phyloP scores from a whole-genome alignment of 2,113 vertebrate genomes.

The Prunella himalayana region DNA sequence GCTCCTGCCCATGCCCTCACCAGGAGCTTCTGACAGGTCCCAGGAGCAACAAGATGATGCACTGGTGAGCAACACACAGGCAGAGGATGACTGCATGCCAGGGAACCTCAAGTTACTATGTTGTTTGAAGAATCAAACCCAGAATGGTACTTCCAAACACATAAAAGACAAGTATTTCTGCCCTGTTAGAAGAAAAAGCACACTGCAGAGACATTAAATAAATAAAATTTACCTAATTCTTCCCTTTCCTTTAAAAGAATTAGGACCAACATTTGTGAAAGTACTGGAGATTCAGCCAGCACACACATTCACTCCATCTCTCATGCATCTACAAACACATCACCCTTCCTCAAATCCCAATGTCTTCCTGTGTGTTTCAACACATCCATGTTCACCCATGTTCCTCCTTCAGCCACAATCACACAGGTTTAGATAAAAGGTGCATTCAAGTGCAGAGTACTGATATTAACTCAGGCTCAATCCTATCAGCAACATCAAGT shows the following conservation, averaged over 20 bases:
- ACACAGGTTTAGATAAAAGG: neutral
- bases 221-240: neutral
- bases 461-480: neutral
- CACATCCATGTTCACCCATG: neutral
- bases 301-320: neutral
- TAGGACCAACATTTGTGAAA: neutral
- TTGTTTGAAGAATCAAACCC: neutral
- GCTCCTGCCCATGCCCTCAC: neutral
- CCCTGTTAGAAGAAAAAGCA: neutral
- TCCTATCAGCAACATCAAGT: neutral
- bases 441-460: constrained; percentile 49
- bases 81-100: neutral
- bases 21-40: neutral
- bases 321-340: neutral
- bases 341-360: neutral
- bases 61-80: neutral
- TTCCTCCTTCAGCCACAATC: neutral
- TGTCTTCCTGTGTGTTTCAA: neutral
- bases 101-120: neutral
- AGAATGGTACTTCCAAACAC: neutral
- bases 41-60: neutral
- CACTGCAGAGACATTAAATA: neutral
- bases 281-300: neutral
- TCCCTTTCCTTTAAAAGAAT: neutral
- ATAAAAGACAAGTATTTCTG: neutral